Conservation (phyloP, 2,888 invertebrate genomes). For the Gibbula magus region DNA sequence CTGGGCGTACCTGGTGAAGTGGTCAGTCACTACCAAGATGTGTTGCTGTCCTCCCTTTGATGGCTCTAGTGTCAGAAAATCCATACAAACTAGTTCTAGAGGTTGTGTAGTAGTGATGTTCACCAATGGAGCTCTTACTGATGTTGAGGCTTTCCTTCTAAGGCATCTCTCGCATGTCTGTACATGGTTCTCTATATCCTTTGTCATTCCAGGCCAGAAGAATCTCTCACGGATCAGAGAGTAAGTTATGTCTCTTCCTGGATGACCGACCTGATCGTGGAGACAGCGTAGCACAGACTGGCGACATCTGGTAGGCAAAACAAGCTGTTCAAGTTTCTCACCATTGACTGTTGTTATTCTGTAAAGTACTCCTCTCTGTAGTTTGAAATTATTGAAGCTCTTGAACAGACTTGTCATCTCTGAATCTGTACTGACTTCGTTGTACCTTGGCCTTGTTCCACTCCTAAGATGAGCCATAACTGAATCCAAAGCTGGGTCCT, state of each 20-base stretch:
- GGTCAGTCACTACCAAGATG: constrained; percentile 31
- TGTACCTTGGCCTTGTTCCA: background rate
- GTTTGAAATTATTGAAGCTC: constrained; percentile 19
- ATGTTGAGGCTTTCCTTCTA: background rate
- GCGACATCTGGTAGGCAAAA: constrained; percentile 22
- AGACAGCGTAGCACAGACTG: constrained; percentile 26
- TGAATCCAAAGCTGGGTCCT: constrained; percentile 14
- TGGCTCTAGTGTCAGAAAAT: background rate
- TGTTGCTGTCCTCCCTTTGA: constrained; percentile 6
- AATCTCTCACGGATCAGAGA: background rate
- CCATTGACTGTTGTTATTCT: background rate
- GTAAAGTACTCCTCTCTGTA: constrained; percentile 26
- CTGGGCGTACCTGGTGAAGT: constrained; percentile 33
- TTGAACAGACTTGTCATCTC: background rate
- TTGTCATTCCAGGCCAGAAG: constrained; percentile 20
- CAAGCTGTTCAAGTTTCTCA: constrained; percentile 16
- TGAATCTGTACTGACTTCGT: background rate
- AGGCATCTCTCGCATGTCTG: background rate
- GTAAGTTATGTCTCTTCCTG: constrained; percentile 30
- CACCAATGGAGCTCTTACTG: background rate
- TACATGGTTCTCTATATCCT: constrained; percentile 17
- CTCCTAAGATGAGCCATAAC: constrained; percentile 6
- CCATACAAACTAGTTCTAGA: background rate
- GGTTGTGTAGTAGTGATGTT: background rate
- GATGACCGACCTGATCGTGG: constrained; percentile 36